These are phyloP conservation scores for Lymantria dispar DNA, from an alignment of 2,888 invertebrate genomes.

Conservation along the genomic window DNA sequence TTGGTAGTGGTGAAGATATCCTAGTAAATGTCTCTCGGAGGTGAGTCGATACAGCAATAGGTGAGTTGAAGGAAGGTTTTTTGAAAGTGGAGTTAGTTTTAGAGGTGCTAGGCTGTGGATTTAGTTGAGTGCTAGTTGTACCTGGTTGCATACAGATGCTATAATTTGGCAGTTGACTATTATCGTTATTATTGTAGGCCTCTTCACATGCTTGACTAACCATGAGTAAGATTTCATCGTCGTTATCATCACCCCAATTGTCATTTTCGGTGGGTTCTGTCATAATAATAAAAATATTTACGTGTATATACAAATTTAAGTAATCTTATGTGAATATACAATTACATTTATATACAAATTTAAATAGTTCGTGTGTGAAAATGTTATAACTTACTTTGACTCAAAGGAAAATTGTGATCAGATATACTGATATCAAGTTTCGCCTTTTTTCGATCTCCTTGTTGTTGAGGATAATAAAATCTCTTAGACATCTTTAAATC, in stretches of 20 bases:
- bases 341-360: too few species aligned
- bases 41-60: conserved; percentile 47
- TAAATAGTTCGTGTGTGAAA: too few species aligned
- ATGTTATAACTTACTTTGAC: conserved; percentile 46
- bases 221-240: conserved; percentile 71
- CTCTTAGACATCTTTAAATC: conserved; percentile 73
- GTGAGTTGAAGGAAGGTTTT: conserved; percentile 48
- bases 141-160: conserved; percentile 63
- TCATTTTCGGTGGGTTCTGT: conserved; percentile 40
- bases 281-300: neutral
- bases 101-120: conserved; percentile 50
- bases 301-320: too few species aligned
- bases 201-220: conserved; percentile 76
- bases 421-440: conserved; percentile 67
- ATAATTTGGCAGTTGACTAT: conserved; percentile 58
- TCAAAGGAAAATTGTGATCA: conserved; percentile 72
- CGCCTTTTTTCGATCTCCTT: conserved; percentile 65
- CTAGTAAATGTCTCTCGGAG: conserved; percentile 62
- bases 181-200: conserved; percentile 46
- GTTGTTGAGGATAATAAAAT: conserved; percentile 52
- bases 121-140: conserved; percentile 65
- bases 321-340: too few species aligned
- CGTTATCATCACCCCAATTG: conserved; percentile 74
- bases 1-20: conserved; percentile 67
- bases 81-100: conserved; percentile 50